phyloP scores from a whole-genome alignment of 2,113 vertebrate species.

The Mus spicilegus region DNA sequence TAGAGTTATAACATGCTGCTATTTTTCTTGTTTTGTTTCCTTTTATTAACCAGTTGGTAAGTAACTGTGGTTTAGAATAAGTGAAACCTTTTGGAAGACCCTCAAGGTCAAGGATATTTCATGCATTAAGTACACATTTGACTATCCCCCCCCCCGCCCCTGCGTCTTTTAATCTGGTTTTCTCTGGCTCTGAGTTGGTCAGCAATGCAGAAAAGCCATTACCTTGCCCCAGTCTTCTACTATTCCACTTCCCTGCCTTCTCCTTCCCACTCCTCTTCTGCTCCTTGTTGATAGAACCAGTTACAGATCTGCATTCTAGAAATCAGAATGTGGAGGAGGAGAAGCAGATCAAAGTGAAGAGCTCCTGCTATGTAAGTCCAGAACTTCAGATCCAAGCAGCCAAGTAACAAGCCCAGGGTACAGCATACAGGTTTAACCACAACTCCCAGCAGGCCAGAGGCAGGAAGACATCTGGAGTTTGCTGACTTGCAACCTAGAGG shows the following conservation, averaged over 20 bases:
- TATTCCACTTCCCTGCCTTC: not conserved
- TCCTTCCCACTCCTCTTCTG: not conserved
- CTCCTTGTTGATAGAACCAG: not conserved
- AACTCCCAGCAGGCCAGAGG: not conserved
- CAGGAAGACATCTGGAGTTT: not conserved
- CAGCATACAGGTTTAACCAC: too few relatives aligned
- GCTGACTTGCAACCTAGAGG: not conserved
- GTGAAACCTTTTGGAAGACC: not conserved
- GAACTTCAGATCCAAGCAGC: not conserved
- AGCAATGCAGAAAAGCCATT: not conserved
- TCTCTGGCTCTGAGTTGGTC: not conserved
- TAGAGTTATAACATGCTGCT: not conserved
- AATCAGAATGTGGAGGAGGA: not conserved
- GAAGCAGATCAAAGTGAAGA: not conserved
- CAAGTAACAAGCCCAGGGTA: not conserved
- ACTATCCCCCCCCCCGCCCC: not conserved
- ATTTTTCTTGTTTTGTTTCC: not conserved
- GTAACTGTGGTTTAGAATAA: constrained; percentile 7
- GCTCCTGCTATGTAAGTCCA: not conserved
- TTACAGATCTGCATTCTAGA: constrained; percentile 11
- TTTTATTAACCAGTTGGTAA: not conserved
- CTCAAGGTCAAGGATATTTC: not conserved
- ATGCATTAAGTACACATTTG: not conserved
- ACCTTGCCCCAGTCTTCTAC: not conserved
- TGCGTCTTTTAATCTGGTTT: not conserved